Base-by-base conservation (phyloP, 2,113 vertebrate species). In the Cygnus buccinator region DNA sequence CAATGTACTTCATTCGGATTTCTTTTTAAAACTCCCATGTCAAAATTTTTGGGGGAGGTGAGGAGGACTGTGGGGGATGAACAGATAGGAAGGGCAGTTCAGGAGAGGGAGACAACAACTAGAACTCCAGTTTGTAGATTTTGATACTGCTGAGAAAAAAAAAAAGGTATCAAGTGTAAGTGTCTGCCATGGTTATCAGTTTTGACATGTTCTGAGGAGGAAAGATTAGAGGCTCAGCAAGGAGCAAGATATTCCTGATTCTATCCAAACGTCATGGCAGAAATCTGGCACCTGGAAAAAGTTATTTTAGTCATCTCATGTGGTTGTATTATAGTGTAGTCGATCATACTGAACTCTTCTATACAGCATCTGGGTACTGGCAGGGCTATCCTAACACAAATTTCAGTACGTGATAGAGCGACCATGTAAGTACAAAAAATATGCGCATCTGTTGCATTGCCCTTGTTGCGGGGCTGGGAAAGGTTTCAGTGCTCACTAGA, bases 1-100 rank as follows among this genome's bases (percentile, higher is more conserved):
- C 92, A 77, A 6, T 77, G 68, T 84, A 92, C 88, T 93, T 95
- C n/a, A 92, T 92, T 95, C 68, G 81, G 77, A 87, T 93, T 81
- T 84, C 94, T 93, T 96, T 96, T 97, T 95, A 84, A 96, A 95
- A 95, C 44, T 13, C 39, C 63, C 43, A 52, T 96, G 96, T 94
- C 94, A 95, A 73, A 71, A 18, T 85, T 59, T 59, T 61, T 95
- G 94, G 73, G 83, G 95, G 91, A 96, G 84, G 96, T 97, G 96
- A 97, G 91, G 94, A 96, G 84, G 87, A 95, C 89, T 95, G 91
- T 91, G 93, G 95, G 81, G 93, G 87, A 87, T 71, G 87, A 93
- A 67, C 2, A 35, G 82, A 83, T 90, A 65, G 72, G 81, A 95
- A 95, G 94, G 94, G 92, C 93, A 94, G 79, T 73, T 93, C 82